Evolutionary conservation across 2,113 vertebrate genomes (phyloP), one percentile per base, ranked within the genome.

Genomic region (Dromaius novaehollandiae): DNA sequence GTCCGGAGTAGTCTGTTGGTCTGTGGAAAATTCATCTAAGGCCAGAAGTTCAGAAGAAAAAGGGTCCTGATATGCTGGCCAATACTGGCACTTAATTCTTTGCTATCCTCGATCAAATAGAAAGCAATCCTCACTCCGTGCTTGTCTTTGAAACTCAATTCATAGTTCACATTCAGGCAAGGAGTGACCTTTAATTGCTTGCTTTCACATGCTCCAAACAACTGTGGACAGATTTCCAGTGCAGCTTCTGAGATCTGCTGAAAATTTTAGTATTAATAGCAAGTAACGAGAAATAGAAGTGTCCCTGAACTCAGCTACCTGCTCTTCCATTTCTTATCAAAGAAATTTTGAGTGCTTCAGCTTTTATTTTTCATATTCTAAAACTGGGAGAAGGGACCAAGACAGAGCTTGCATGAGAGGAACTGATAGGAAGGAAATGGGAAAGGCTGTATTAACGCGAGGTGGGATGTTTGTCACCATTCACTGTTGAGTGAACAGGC

Each of bases 1-100:
- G 18, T 30, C 78, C 20, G 11, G 65, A 44, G 10, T 2, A 1
- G 1, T 1, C 7, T 38, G 28, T 4, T 36, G 36, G 14, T 51
- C 56, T 60, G 25, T 20, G 0, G 40, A 65, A 50, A 68, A 69
- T 36, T 36, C 73, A 80, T 13, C 38, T 19, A 3, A 36, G 6
- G 22, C 20, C 13, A 19, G 30, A 73, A 60, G 44, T 77, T 25
- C 3, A 48, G 34, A 46, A 75, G n/a, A 81, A 40, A 22, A 22
- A 0, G 3, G 16, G 24, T 60, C 56, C 32, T 34, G 17, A 60
- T 19, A 60, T 60, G 36, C 3, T 44, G 56, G 44, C 7, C 32
- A 44, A 4, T 28, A 14, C 20, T 28, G 14, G 28, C 26, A 32
- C 38, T 55, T 74, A 53, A 53, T 74, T 38, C 36, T 74, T 74